A percentile compares a stretch with the other conserved stretches of the same genome.
These are phyloP conservation scores for Allobates femoralis DNA, from an alignment of 2,797 vertebrate species.

Conservation along the genomic window DNA sequence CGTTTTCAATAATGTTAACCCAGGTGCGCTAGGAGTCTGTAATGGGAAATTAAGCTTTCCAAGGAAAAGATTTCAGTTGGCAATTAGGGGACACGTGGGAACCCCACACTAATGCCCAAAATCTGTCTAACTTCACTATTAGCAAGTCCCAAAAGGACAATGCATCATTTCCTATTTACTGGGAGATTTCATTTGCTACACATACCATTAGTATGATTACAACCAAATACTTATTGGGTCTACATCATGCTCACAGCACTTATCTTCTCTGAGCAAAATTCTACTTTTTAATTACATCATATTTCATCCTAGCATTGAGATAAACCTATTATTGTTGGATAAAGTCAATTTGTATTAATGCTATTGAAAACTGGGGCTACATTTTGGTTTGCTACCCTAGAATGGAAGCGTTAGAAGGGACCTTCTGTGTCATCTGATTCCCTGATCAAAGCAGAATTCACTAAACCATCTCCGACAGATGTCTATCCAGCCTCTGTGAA, in stretches of 20 bases:
- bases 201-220: not conserved
- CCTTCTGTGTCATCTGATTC: too few relatives aligned
- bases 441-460: too few relatives aligned
- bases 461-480: too few relatives aligned
- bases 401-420: too few relatives aligned
- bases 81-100: slow-evolving; percentile 26
- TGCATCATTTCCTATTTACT: slow-evolving; percentile 26
- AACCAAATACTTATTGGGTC: not conserved
- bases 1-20: slow-evolving; percentile 5
- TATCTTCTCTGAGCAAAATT: not conserved
- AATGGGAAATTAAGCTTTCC: slow-evolving; percentile 32
- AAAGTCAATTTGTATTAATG: not conserved
- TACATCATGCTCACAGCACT: not conserved
- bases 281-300: not conserved
- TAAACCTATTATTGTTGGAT: not conserved
- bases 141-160: slow-evolving; percentile 12
- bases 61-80: slow-evolving; percentile 32
- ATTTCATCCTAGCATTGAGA: not conserved
- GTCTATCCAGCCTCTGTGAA: too few relatives aligned
- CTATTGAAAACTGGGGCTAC: too few relatives aligned
- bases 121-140: slow-evolving; percentile 14
- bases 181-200: slow-evolving; percentile 10
- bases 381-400: not conserved
- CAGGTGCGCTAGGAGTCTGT: slow-evolving; percentile 14
- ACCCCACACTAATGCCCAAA: slow-evolving; percentile 2